phyloP scores from a whole-genome alignment of 2,797 vertebrate species.

The Avahi laniger region DNA sequence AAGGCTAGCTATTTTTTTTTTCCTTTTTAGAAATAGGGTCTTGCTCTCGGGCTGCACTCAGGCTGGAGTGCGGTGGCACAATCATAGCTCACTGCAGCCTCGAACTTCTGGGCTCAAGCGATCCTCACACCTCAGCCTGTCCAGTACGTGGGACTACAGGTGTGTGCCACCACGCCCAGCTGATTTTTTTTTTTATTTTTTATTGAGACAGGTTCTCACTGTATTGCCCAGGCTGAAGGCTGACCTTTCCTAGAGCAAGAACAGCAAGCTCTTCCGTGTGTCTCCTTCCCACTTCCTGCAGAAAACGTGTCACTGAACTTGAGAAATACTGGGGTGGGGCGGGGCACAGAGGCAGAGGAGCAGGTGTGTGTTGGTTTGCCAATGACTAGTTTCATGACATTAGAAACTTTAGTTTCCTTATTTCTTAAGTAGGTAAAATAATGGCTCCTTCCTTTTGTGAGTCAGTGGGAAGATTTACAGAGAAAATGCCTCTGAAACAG shows the following conservation, averaged over 20 bases:
- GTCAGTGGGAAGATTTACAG: background rate
- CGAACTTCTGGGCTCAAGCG: background rate
- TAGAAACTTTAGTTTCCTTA: background rate
- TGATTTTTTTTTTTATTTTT: background rate
- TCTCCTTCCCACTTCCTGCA: background rate
- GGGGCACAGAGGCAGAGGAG: background rate
- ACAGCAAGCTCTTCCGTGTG: background rate
- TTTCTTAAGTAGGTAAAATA: rapidly evolving
- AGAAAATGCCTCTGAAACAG: background rate
- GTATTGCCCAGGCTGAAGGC: background rate
- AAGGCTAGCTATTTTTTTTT: background rate
- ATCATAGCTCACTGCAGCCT: background rate
- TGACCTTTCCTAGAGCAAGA: background rate
- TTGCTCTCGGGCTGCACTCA: background rate
- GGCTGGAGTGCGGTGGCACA: too few relatives aligned
- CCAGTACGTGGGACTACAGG: background rate
- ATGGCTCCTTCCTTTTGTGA: background rate
- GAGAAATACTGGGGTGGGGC: too few relatives aligned
- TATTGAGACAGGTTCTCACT: background rate
- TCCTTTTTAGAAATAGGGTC: background rate
- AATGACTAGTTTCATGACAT: too few relatives aligned
- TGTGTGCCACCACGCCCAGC: background rate
- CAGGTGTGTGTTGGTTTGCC: rapidly evolving
- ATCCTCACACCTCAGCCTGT: background rate
- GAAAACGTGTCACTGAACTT: background rate